A percentile compares a stretch with the other conserved stretches of the same genome.
phyloP scores from a whole-genome alignment of 2,113 vertebrate species.

The Illadopsis cleaveri region DNA sequence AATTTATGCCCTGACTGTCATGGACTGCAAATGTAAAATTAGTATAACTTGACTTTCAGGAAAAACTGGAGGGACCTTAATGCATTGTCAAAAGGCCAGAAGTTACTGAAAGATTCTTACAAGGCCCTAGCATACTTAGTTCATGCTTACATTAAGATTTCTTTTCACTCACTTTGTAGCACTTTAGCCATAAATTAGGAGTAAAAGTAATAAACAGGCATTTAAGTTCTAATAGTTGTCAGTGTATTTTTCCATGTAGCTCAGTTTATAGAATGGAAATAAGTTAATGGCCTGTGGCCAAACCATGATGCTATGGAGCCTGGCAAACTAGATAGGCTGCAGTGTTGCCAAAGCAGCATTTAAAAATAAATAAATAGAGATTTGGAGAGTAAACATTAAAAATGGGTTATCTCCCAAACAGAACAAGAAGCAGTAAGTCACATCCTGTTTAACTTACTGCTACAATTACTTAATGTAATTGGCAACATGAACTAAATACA shows the following conservation, averaged over 20 bases:
- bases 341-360: conserved; percentile 34
- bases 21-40: neutral
- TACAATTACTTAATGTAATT: neutral
- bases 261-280: neutral
- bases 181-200: neutral
- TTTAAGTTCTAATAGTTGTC: conserved; percentile 1
- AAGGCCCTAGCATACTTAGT: neutral
- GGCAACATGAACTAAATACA: neutral
- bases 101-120: neutral
- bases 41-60: neutral
- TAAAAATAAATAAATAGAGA: neutral
- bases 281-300: neutral
- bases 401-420: neutral
- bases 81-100: neutral
- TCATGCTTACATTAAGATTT: neutral
- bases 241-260: neutral
- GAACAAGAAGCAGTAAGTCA: neutral
- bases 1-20: neutral
- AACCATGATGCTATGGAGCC: conserved; percentile 27
- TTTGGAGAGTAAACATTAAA: neutral
- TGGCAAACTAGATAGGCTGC: neutral
- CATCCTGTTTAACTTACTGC: neutral
- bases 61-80: neutral
- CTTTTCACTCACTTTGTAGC: conserved; percentile 11
- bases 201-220: neutral